These are phyloP conservation scores for Metallyticus violacea DNA, from an alignment of 2,888 invertebrate species.

Conservation along the genomic window DNA sequence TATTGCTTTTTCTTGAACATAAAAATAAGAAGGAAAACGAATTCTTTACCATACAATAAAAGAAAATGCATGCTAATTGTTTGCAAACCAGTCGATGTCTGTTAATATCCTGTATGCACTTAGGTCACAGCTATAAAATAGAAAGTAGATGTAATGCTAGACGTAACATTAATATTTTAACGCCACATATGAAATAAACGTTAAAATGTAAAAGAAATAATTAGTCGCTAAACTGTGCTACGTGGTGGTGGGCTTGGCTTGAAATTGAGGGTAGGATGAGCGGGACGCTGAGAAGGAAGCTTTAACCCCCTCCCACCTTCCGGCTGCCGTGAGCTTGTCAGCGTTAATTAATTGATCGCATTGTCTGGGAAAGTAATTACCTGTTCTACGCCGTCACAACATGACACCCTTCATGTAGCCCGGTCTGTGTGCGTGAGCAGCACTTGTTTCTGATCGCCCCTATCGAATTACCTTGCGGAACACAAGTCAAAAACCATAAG, in stretches of 20 bases:
- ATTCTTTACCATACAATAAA: too few relatives aligned
- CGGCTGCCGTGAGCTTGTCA: conserved; percentile 43
- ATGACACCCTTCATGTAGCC: neutral
- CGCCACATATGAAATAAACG: too few relatives aligned
- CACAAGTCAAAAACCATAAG: too few relatives aligned
- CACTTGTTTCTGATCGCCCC: neutral
- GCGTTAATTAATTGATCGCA: conserved; percentile 52
- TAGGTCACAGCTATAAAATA: too few relatives aligned
- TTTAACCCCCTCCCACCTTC: neutral
- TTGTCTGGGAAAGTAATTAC: conserved; percentile 52
- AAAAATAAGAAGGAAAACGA: too few relatives aligned
- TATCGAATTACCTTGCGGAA: neutral
- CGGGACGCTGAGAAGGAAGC: neutral
- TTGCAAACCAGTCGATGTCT: too few relatives aligned
- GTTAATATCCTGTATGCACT: too few relatives aligned
- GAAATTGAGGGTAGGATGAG: neutral
- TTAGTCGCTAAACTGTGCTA: too few relatives aligned
- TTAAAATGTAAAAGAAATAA: neutral
- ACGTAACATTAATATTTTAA: too few relatives aligned
- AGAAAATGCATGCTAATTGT: too few relatives aligned
- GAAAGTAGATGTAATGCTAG: too few relatives aligned
- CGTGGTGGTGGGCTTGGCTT: neutral
- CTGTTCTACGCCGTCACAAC: conserved; percentile 38
- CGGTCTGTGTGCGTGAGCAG: neutral
- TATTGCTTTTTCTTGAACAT: too few relatives aligned